Evolutionary conservation across 1,140 invertebrate genomes (phyloP).

Genomic region (Araneus ventricosus): DNA sequence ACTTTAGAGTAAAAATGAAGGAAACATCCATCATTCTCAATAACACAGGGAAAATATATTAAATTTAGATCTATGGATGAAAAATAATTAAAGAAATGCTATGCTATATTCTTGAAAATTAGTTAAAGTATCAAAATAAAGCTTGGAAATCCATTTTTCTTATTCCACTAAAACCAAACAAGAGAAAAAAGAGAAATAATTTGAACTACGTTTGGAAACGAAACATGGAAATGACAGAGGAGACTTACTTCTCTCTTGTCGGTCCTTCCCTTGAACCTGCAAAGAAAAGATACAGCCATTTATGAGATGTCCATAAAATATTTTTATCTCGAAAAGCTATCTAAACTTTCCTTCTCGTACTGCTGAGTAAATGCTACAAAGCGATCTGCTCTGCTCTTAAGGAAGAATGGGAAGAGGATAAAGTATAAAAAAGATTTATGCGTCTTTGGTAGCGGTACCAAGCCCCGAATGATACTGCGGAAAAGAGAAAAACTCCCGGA

Average conservation of each 20-base stretch:
- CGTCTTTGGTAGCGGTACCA: not conserved
- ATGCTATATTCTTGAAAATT: too few species aligned
- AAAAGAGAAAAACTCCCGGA: conserved; percentile 23
- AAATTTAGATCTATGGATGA: too few species aligned
- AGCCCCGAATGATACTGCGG: not conserved
- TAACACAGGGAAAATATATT: too few species aligned
- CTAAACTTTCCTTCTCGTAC: conserved; percentile 27
- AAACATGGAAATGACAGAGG: not conserved
- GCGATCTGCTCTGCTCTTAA: conserved; percentile 37
- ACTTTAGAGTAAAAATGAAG: too few species aligned
- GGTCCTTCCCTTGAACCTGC: conserved; percentile 70
- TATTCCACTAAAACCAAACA: too few species aligned
- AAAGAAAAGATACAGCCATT: conserved; percentile 67
- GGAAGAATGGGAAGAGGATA: conserved; percentile 45
- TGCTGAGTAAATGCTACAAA: conserved; percentile 58
- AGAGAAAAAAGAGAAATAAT: not conserved
- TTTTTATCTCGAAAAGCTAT: conserved; percentile 67
- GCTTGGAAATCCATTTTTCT: too few species aligned
- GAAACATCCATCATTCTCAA: too few species aligned
- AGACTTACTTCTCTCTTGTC: conserved; percentile 72
- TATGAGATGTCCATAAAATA: conserved; percentile 69
- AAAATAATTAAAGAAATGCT: too few species aligned
- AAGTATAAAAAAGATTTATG: conserved; percentile 57
- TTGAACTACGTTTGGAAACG: not conserved
- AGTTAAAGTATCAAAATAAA: too few species aligned